Evolutionary conservation across 2,888 invertebrate species (phyloP), one percentile per base, ranked within the genome.

Genomic region (Hanleya hanleyi): DNA sequence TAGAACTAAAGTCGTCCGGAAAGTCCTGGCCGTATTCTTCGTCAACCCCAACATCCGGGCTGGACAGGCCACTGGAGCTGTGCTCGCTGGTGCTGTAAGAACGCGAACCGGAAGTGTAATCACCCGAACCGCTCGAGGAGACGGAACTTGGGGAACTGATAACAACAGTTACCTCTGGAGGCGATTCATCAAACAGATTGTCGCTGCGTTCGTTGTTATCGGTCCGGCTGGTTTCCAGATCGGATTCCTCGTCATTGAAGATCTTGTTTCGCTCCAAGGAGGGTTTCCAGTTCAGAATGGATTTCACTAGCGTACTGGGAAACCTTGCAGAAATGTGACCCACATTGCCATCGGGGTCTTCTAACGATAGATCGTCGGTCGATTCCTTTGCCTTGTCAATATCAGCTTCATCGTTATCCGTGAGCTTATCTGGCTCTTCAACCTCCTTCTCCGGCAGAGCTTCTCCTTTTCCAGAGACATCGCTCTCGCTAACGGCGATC

Each of bases 201-300:
- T 18, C 18, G 7, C 47, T 47, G 3, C 4, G 4, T 7, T 22
- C 7, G 18, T 22, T 22, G 3, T n/a, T 47, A 15, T 57, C 57
- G 32, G 57, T 22, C 15, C 15, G 15, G 29, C 22, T 57, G 22
- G 29, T 32, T 7, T 57, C 57, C 29, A 29, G 57, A 29, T 57
- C 57, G 22, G 32, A 29, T 26, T 57, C 57, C 18, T 57, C 57
- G 32, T 57, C 57, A 26, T 57, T 57, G 7, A 57, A 57, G 32
- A 57, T 57, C 57, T 57, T 57, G 57, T 57, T 57, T 57, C 57
- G 22, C 22, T 18, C 57, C 22, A 57, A 32, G 4, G 57, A 57
- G 2, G 57, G 57, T 26, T 57, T 18, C 57, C 57, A 57, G 4
- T 26, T 1, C 4, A 57, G 2, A 22, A 57, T 18, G 12, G 57